These are phyloP conservation scores for Rhynchomys soricoides DNA, from an alignment of 2,113 vertebrate species.

Conservation along the genomic window DNA sequence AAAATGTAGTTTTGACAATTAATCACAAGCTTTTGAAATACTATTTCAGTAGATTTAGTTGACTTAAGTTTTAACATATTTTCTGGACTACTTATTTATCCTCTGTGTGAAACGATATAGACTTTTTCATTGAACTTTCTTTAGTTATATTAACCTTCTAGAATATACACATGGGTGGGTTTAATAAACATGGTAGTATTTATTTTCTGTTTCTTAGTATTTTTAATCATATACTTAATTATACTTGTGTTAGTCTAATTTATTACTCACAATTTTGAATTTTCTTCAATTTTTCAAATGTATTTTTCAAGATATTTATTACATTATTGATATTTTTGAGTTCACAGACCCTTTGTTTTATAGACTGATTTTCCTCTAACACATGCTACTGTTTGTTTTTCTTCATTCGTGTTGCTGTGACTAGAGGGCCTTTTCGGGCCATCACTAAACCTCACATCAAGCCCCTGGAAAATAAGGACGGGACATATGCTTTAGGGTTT, in stretches of 20 bases:
- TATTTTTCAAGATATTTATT: background rate
- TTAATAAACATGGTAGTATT: background rate
- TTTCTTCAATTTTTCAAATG: background rate
- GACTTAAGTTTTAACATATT: background rate
- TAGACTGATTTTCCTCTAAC: background rate
- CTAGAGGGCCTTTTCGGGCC: fast-evolving
- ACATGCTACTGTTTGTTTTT: background rate
- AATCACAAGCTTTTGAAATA: background rate
- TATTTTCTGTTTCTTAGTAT: background rate
- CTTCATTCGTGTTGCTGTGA: background rate
- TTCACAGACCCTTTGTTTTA: background rate
- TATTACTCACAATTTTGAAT: background rate
- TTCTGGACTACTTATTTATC: background rate
- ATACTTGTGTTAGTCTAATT: background rate
- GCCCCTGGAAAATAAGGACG: background rate
- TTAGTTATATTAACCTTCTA: background rate
- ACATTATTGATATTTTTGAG: background rate
- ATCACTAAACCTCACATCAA: background rate
- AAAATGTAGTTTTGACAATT: background rate
- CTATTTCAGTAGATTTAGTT: background rate
- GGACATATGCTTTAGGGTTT: background rate
- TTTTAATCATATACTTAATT: background rate
- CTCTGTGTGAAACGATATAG: background rate
- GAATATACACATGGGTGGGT: background rate
- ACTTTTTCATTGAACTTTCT: background rate